phyloP scores from a whole-genome alignment of 1,140 invertebrate species.

The Acromyrmex charruanus region DNA sequence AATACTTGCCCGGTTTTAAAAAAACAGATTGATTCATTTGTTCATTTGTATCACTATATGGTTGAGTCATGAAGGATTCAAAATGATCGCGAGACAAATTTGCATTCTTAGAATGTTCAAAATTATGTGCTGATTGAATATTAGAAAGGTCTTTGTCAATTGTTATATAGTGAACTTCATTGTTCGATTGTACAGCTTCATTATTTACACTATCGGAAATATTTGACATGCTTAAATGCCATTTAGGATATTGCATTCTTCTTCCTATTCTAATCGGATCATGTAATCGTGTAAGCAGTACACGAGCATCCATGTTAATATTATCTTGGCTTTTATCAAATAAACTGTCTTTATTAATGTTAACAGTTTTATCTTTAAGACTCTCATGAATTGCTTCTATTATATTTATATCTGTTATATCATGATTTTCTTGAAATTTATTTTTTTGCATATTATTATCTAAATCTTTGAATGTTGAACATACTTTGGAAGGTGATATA shows the following conservation, averaged over 20 bases:
- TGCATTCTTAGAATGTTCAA: background rate
- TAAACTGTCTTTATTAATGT: background rate
- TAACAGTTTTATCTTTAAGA: background rate
- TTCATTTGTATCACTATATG: background rate
- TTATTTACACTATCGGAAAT: conserved; percentile 50
- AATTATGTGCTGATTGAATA: background rate
- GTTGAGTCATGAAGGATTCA: background rate
- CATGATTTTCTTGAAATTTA: background rate
- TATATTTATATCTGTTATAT: background rate
- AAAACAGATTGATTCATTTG: conserved; percentile 71
- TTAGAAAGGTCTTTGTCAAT: background rate
- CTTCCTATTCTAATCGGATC: conserved; percentile 72
- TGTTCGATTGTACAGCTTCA: background rate
- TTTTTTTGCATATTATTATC: background rate
- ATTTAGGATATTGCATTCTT: conserved; percentile 68
- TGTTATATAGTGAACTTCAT: background rate
- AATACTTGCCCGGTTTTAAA: conserved; percentile 83
- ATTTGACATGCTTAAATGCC: conserved; percentile 57
- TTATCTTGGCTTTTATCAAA: conserved; percentile 15
- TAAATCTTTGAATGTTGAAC: background rate
- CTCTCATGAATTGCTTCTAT: background rate
- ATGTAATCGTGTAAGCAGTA: conserved; percentile 68
- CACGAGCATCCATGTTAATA: background rate
- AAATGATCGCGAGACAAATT: background rate
- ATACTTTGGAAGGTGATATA: background rate